Base-by-base conservation (phyloP, 2,888 invertebrate species). In the Rambutsinella grinnellia region DNA sequence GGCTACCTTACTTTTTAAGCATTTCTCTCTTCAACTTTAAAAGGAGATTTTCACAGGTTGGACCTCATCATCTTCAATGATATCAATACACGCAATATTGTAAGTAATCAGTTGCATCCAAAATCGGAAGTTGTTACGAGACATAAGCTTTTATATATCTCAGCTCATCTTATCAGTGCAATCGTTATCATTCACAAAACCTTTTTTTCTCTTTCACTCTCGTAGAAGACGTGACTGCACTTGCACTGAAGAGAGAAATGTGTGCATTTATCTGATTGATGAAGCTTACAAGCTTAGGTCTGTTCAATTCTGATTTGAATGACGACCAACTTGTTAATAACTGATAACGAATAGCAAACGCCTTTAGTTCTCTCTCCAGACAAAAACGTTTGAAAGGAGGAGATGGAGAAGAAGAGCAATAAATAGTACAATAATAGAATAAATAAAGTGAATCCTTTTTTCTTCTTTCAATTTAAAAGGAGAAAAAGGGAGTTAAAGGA, bases 281-380 rank as follows among this genome's bases (percentile, higher is more conserved):
- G n/a, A n/a, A n/a, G n/a, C n/a, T n/a, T n/a, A n/a, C n/a, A n/a
- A n/a, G n/a, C n/a, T n/a, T n/a, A n/a, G n/a, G n/a, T n/a, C n/a
- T n/a, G n/a, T n/a, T n/a, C n/a, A n/a, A n/a, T n/a, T n/a, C n/a
- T n/a, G n/a, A n/a, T n/a, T n/a, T n/a, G n/a, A n/a, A n/a, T n/a
- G n/a, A n/a, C n/a, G n/a, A n/a, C n/a, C n/a, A n/a, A n/a, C n/a
- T 36, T 49, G 26, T 56, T 66, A 36, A 56, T 56, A 66, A 54
- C 56, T 56, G 66, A 66, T 66, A 66, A 63, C 61, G 5, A 63
- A 57, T 47, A 62, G 8, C 61, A 46, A 61, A 44, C 61, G 61
- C 61, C 49, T 62, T 17, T 15, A 21, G 3, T 21, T 2, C 13
- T 60, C 46, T 60, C 46, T 46, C 60, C n/a, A 23, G 46, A 61